phyloP scores from a whole-genome alignment of 2,888 invertebrate species.

The Polyploca ridens region DNA sequence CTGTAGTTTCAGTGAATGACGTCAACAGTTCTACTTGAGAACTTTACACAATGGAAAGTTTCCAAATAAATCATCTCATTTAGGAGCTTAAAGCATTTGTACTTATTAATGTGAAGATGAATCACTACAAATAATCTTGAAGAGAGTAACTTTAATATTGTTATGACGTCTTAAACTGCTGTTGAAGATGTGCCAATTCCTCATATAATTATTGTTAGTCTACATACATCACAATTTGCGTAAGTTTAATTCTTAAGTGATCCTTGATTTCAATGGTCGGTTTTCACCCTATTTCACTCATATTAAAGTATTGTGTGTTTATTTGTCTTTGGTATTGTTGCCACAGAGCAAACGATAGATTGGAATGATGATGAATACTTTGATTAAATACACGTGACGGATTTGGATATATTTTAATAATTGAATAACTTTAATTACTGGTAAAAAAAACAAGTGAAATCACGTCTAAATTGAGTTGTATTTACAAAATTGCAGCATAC shows the following conservation, averaged over 20 bases:
- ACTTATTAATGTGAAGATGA: not conserved
- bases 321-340: no score
- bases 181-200: not conserved
- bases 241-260: not conserved
- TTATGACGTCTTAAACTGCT: not conserved
- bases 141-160: not conserved
- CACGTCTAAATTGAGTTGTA: not conserved
- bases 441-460: no score
- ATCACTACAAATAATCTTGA: not conserved
- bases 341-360: no score
- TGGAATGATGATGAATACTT: no score
- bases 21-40: not conserved
- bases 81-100: not conserved
- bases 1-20: not conserved
- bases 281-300: no score
- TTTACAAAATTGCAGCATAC: not conserved
- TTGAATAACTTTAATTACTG: no score
- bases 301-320: no score
- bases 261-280: not conserved
- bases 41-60: not conserved
- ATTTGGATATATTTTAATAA: no score
- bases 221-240: not conserved
- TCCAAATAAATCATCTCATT: not conserved
- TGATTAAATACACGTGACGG: no score
- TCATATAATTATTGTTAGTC: not conserved